Evolutionary conservation across 2,888 invertebrate species (phyloP), one percentile per base, ranked within the genome.

Genomic region (Trichopria drosophilae): DNA sequence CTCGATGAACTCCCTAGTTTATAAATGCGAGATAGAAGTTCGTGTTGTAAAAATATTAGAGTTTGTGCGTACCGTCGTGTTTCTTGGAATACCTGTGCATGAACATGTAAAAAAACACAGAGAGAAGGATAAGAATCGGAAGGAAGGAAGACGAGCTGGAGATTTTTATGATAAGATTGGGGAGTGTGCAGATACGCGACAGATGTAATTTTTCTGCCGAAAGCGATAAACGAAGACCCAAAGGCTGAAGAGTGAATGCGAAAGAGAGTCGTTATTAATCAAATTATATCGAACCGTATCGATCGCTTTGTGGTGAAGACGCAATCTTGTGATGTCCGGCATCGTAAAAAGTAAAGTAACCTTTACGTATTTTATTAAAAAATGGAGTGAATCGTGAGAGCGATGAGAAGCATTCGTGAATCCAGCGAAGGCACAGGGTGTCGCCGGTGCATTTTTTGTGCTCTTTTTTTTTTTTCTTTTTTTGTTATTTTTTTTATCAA

Each of bases 311-410:
- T 23, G 34, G 15, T 32, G 36, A 48, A 34, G 9, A 42, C 24
- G 13, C 28, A 36, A 22, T 20, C 36, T 45, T 42, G 41, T 40
- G 28, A 49, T 49, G 28, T 42, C 34, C 35, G 20, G 26, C 5
- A 35, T 26, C 13, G 6, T 19, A 22, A 15, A 42, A 39, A n/a
- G n/a, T n/a, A n/a, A 40, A 43, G 23, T 34, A 32, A 43, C n/a
- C 29, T 44, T 44, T 40, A 45, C 26, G 31, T 53, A 53, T 53
- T 53, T 49, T 53, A 53, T 20, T 53, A 43, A 48, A 34, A 18
- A 13, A 24, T 23, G 20, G 22, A n/a, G n/a, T n/a, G n/a, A n/a
- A n/a, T n/a, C n/a, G n/a, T n/a, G n/a, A n/a, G n/a, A n/a, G n/a
- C n/a, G n/a, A n/a, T n/a, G n/a, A n/a, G n/a, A n/a, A n/a, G n/a